Conservation (phyloP, 2,797 vertebrate genomes). For the Triplophysa bombifrons region DNA sequence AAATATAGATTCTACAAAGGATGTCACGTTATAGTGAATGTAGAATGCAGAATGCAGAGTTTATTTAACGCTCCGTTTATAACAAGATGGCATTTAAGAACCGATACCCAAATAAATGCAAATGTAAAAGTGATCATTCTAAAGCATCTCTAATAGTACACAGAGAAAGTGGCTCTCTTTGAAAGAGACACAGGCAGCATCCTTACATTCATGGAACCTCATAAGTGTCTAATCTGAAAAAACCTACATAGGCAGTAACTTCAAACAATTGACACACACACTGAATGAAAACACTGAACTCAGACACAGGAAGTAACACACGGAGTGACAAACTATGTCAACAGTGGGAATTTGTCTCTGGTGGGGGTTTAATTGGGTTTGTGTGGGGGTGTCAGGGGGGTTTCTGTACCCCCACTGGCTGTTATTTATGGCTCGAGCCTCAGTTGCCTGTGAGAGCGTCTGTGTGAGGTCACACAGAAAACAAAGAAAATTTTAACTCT, state of each 20-base stretch:
- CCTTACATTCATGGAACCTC: no score
- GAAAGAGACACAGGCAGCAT: no score
- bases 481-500: slow-evolving; percentile 8
- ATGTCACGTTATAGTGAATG: no score
- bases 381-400: slow-evolving; percentile 4
- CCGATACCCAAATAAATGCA: neutral
- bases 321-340: slow-evolving; percentile 10
- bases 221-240: no score
- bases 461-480: neutral
- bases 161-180: no score
- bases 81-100: neutral
- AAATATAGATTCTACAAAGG: no score
- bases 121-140: neutral
- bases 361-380: neutral
- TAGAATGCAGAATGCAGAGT: no score
- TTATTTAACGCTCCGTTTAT: no score
- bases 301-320: slow-evolving; percentile 5
- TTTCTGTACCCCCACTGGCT: slow-evolving; percentile 11
- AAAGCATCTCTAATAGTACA: no score
- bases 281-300: slow-evolving; percentile 56
- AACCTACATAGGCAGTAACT: no score
- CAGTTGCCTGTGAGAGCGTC: slow-evolving; percentile 4
- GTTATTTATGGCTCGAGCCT: neutral
- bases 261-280: neutral
- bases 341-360: neutral